Evolutionary conservation across 2,797 vertebrate species (phyloP), one percentile per base, ranked within the genome.

Genomic region (Fratercula arctica): DNA sequence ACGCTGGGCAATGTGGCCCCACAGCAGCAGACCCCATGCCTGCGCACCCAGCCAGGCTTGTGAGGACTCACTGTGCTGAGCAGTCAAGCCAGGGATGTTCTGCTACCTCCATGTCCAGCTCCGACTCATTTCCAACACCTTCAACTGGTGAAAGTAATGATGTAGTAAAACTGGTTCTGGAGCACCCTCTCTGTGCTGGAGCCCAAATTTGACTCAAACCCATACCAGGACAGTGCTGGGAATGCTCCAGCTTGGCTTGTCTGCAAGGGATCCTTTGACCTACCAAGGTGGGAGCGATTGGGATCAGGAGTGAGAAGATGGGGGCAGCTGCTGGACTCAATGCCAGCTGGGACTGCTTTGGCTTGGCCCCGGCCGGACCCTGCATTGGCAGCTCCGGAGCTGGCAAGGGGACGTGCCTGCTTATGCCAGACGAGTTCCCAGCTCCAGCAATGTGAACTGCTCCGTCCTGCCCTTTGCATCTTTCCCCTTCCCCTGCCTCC

Each of bases 391-490:
- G 48, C 41, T 48, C 35, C 2, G 70, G 61, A 80, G n/a, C 41
- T 0, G 0, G 48, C 53, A 60, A 39, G 35, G 45, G 53, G 60
- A 69, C 2, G 8, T 86, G 13, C 17, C 72, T 70, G 20, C 37
- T 80, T 26, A 61, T 2, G 4, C 23, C 59, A 56, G 76, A n/a
- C 0, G 3, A 7, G 3, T 20, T 88, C 79, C 57, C 0, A 0
- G 45, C 79, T 76, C 41, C 81, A 86, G 70, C 46, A 48, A 16
- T 20, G 1, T 1, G n/a, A 82, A 6, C 17, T 16, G n/a, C 48
- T 63, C 88, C 26, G 26, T 48, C 43, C 93, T 90, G 75, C 85
- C 91, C 74, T 91, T 35, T 69, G 53, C 57, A 61, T 43, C 45
- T 68, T 48, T 87, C 54, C 74, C 43, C 77, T 94, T 88, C 45